Percentiles rank a stretch among this genome's conserved stretches.
Evolutionary conservation across 2,888 invertebrate species (phyloP).

Genomic region (Unio delphinus): DNA sequence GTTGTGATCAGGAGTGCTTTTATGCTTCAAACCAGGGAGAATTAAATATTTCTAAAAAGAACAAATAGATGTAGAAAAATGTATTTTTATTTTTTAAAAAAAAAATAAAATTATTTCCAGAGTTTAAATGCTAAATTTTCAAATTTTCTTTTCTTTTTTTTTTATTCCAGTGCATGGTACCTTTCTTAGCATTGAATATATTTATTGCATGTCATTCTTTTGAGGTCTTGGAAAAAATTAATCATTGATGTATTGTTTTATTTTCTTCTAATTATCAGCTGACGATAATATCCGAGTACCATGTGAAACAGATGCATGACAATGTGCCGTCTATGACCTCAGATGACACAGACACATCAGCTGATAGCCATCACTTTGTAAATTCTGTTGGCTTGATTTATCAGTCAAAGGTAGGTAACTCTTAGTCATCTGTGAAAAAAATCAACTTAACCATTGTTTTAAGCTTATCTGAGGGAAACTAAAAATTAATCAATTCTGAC

Average conservation of each 20-base stretch:
- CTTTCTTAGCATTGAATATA: neutral
- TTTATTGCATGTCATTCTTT: no score
- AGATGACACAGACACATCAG: conserved; percentile 51
- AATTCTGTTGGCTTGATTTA: conserved; percentile 61
- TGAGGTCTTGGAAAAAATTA: conserved; percentile 1
- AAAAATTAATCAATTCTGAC: no score
- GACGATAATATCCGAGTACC: conserved; percentile 63
- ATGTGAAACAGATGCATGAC: conserved; percentile 64
- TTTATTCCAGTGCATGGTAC: neutral
- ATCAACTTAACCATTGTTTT: no score
- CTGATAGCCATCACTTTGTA: conserved; percentile 48
- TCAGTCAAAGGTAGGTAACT: conserved; percentile 45
- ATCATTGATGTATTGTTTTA: conserved; percentile 4
- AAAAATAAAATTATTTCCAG: no score
- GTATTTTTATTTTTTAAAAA: no score
- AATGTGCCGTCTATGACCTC: conserved; percentile 55
- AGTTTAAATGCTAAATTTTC: no score
- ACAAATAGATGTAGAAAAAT: no score
- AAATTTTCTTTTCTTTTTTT: neutral
- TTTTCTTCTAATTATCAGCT: conserved; percentile 39
- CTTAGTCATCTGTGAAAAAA: no score
- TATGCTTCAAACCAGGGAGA: no score
- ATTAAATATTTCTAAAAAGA: no score
- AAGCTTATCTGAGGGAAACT: no score
- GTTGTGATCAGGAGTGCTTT: no score